phyloP scores from a whole-genome alignment of 2,888 invertebrate genomes.

The Ectemnius cavifrons region DNA sequence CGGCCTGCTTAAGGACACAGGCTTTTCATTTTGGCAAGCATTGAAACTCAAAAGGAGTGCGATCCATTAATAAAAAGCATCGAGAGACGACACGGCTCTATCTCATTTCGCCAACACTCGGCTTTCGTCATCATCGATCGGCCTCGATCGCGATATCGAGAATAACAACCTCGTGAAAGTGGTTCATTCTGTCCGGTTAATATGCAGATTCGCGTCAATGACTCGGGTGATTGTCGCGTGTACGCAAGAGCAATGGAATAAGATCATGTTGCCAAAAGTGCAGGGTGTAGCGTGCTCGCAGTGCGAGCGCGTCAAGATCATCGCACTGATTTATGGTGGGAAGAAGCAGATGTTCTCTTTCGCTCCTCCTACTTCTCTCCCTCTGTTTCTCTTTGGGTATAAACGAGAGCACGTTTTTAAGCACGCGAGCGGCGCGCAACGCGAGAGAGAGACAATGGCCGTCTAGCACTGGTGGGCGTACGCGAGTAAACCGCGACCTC shows the following conservation, averaged over 20 bases:
- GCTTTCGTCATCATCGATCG: neutral
- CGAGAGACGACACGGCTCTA: neutral
- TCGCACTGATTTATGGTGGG: constrained; percentile 70
- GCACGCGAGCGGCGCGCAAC: constrained; percentile 34
- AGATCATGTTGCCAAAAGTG: neutral
- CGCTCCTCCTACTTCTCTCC: too few relatives aligned
- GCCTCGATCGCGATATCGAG: neutral
- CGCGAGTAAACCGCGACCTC: constrained; percentile 68
- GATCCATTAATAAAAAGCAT: constrained; percentile 2
- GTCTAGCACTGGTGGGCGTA: constrained; percentile 61
- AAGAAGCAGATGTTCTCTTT: constrained; percentile 51
- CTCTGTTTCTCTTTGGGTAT: constrained; percentile 34
- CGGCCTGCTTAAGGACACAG: neutral
- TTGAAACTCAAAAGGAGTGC: neutral
- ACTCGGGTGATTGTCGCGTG: neutral
- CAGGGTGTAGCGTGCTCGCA: constrained; percentile 23
- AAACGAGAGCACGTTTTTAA: constrained; percentile 71
- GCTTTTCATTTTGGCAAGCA: too few relatives aligned
- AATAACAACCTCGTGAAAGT: constrained; percentile 12
- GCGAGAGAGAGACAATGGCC: constrained; percentile 63
- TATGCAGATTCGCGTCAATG: neutral
- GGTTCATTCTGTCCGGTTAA: neutral
- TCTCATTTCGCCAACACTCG: neutral
- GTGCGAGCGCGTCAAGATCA: constrained; percentile 44
- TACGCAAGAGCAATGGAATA: neutral